Evolutionary conservation across 2,797 vertebrate genomes (phyloP).

Genomic region (Hybognathus amarus): DNA sequence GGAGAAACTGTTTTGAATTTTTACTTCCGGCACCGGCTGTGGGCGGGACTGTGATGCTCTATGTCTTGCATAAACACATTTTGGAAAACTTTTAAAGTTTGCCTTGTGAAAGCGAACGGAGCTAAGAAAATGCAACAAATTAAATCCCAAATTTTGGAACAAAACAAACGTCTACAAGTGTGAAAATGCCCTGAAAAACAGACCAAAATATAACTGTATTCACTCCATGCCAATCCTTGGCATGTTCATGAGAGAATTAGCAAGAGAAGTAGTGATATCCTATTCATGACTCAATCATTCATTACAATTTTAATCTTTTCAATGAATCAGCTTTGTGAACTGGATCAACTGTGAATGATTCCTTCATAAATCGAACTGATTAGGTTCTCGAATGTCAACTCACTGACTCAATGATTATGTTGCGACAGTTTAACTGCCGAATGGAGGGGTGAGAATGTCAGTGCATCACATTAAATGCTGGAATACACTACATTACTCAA

Average conservation of each 20-base stretch:
- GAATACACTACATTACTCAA: background rate
- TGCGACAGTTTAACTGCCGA: background rate
- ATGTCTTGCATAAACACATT: no score
- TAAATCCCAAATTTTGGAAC: no score
- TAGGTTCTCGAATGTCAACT: background rate
- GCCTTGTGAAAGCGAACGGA: no score
- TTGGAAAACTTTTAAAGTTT: no score
- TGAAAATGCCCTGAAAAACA: background rate
- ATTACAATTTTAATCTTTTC: background rate
- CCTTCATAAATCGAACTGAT: background rate
- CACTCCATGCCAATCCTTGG: background rate
- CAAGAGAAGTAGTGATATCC: background rate
- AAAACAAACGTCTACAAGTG: no score
- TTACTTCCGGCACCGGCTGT: no score
- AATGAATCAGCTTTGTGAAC: background rate
- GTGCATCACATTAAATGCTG: background rate
- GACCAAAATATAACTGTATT: background rate
- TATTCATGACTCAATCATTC: background rate
- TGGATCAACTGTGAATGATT: background rate
- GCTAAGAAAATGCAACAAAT: no score
- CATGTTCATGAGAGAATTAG: background rate
- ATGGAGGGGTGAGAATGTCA: background rate
- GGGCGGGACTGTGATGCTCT: no score
- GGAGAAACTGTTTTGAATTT: no score
- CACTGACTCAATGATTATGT: background rate